Percentiles rank a stretch among this genome's conserved stretches.
phyloP scores from a whole-genome alignment of 2,888 invertebrate genomes.

The Clostera curtula region DNA sequence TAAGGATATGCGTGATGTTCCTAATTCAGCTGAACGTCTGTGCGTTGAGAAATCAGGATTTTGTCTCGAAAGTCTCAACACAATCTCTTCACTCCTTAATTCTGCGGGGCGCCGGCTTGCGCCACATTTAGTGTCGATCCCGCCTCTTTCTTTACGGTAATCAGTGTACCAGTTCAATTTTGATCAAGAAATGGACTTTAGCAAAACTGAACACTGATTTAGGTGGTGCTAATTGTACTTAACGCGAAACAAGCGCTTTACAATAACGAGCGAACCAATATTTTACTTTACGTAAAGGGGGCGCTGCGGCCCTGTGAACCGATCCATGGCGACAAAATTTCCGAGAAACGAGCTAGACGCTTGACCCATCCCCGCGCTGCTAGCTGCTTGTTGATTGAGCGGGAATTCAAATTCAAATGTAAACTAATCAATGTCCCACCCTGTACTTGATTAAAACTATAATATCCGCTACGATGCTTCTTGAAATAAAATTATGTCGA shows the following conservation, averaged over 20 bases:
- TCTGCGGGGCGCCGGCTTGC: not conserved
- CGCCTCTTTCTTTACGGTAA: not conserved
- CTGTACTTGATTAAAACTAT: too few relatives aligned
- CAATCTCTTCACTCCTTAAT: not conserved
- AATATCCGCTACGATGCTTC: too few relatives aligned
- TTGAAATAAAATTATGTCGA: too few relatives aligned
- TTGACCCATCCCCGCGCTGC: not conserved
- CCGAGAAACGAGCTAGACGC: not conserved
- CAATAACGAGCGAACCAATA: not conserved
- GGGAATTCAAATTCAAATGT: not conserved
- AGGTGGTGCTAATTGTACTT: not conserved
- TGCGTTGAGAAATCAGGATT: constrained; percentile 12
- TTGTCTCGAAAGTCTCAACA: constrained; percentile 9
- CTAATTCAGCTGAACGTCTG: constrained; percentile 14
- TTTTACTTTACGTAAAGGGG: not conserved
- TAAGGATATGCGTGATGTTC: constrained; percentile 11
- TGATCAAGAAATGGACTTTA: too few relatives aligned
- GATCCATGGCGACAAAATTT: not conserved
- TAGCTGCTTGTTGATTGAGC: too few relatives aligned
- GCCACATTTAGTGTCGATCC: not conserved
- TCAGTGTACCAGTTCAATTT: too few relatives aligned
- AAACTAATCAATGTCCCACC: not conserved
- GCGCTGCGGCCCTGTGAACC: not conserved
- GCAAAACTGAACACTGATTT: too few relatives aligned
- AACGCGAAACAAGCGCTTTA: not conserved